A percentile compares a stretch with the other conserved stretches of the same genome.
Evolutionary conservation across 2,888 invertebrate genomes (phyloP).

Genomic region (Chironomus tentans): DNA sequence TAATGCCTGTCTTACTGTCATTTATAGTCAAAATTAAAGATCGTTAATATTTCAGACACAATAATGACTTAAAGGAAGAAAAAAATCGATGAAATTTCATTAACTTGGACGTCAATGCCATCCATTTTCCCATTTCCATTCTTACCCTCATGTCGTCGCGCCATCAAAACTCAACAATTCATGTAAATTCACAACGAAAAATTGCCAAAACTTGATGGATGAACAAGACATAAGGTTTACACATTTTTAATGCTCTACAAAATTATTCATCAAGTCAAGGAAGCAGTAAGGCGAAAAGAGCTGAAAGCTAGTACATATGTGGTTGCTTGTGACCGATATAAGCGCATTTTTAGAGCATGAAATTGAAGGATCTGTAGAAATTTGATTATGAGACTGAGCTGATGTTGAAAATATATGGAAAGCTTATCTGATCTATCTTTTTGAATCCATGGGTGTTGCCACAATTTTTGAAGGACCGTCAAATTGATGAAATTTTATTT

Average conservation of each 20-base stretch:
- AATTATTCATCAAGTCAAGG: not conserved
- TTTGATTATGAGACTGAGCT: too few species aligned
- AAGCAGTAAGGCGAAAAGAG: not conserved
- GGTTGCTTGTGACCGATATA: too few species aligned
- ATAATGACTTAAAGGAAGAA: not conserved
- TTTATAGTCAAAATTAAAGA: not conserved
- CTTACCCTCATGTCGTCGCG: not conserved
- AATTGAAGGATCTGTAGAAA: too few species aligned
- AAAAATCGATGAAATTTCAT: not conserved
- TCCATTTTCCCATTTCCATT: not conserved
- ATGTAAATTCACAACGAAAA: not conserved
- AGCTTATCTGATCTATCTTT: too few species aligned
- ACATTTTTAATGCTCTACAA: too few species aligned
- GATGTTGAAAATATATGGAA: too few species aligned
- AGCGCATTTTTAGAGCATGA: too few species aligned
- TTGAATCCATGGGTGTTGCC: too few species aligned
- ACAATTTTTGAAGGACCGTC: too few species aligned
- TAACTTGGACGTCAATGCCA: not conserved
- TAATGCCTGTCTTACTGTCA: not conserved
- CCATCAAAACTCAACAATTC: not conserved
- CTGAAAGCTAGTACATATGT: too few species aligned
- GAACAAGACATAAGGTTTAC: not conserved
- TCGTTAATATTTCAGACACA: not conserved
- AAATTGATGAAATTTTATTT: too few species aligned
- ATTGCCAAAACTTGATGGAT: not conserved